phyloP scores from a whole-genome alignment of 2,888 invertebrate genomes.

The Eumerus sabulonum region DNA sequence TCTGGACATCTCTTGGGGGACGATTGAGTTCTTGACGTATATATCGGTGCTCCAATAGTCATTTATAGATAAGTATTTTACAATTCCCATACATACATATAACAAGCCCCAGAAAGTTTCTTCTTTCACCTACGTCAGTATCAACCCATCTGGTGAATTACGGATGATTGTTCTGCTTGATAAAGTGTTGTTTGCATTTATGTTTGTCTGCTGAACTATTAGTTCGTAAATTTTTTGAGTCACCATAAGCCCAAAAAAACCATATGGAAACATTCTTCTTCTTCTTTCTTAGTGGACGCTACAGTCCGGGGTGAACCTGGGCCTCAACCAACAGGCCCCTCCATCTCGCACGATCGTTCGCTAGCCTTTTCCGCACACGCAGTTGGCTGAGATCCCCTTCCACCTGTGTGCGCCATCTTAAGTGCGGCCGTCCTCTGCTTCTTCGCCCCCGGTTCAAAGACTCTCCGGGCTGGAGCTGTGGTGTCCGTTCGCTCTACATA shows the following conservation, averaged over 20 bases:
- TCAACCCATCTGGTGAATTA: neutral
- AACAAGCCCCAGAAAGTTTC: slow-evolving; percentile 1
- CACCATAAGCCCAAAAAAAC: neutral
- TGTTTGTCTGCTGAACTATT: too few relatives aligned
- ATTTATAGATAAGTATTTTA: slow-evolving; percentile 1
- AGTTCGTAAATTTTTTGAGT: slow-evolving; percentile 1
- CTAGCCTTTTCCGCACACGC: too few relatives aligned
- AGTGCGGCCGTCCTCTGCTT: too few relatives aligned
- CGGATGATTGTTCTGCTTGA: slow-evolving; percentile 1
- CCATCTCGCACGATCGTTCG: too few relatives aligned
- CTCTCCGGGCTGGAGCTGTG: too few relatives aligned
- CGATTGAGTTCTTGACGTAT: slow-evolving; percentile 14
- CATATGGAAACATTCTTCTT: neutral
- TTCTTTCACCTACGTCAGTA: slow-evolving; percentile 1
- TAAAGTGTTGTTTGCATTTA: slow-evolving; percentile 1
- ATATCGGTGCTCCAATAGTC: slow-evolving; percentile 17
- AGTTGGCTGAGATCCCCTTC: too few relatives aligned
- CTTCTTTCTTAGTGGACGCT: too few relatives aligned
- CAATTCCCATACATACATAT: slow-evolving; percentile 9
- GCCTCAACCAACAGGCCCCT: too few relatives aligned
- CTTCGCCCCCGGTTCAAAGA: too few relatives aligned
- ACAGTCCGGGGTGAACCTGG: too few relatives aligned
- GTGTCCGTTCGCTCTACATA: too few relatives aligned
- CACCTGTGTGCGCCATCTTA: too few relatives aligned
- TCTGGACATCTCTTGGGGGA: slow-evolving; percentile 11